A percentile compares a stretch with the other conserved stretches of the same genome.
These are phyloP conservation scores for Melanotaenia parkinsoni DNA, from an alignment of 2,797 vertebrate species.

Conservation along the genomic window DNA sequence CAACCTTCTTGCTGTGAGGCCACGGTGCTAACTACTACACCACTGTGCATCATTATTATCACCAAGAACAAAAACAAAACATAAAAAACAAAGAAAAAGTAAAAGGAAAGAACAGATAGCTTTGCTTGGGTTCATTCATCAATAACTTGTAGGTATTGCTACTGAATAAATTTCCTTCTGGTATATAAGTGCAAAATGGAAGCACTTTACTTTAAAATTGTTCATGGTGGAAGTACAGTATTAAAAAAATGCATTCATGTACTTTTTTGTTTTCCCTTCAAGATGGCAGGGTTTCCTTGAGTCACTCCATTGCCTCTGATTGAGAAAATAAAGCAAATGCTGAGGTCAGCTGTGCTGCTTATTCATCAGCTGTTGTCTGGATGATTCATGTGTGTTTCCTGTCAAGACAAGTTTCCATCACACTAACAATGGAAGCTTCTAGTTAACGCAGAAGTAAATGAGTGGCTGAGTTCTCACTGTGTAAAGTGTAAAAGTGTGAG, in stretches of 20 bases:
- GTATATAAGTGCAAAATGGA: not conserved
- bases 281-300: not conserved
- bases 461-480: conserved; percentile 6
- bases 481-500: not conserved
- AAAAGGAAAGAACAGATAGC: not conserved
- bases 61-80: too few species aligned
- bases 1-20: too few species aligned
- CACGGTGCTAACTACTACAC: too few species aligned
- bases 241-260: not conserved
- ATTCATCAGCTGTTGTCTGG: conserved; percentile 23
- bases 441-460: conserved; percentile 23
- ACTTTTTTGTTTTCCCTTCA: conserved; percentile 7
- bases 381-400: conserved; percentile 8
- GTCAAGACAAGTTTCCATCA: conserved; percentile 9
- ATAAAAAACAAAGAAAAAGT: too few species aligned
- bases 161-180: not conserved
- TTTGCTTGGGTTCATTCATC: not conserved
- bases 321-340: conserved; percentile 47
- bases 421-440: conserved; percentile 31
- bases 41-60: too few species aligned
- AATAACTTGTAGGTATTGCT: not conserved
- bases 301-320: conserved; percentile 25
- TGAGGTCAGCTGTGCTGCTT: conserved; percentile 28
- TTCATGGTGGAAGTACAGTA: too few species aligned
- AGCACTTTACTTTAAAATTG: not conserved